These are phyloP conservation scores for Pristionchus arcanus DNA, from an alignment of 2,888 invertebrate species.

Conservation along the genomic window DNA sequence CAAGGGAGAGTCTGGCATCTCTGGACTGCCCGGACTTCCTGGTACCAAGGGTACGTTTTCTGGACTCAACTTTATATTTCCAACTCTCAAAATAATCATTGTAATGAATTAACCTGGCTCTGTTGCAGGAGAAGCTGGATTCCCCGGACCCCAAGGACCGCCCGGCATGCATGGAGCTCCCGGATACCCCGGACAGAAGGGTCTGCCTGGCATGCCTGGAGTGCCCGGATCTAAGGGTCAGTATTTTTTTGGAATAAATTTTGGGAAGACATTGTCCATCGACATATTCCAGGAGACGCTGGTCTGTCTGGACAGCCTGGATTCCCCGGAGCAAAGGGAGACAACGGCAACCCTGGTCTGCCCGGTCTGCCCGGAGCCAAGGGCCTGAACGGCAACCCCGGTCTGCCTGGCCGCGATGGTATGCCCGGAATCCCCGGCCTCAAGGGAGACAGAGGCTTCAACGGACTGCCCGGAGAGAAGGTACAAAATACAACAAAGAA, in stretches of 20 bases:
- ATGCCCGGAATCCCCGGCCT: slow-evolving; percentile 79
- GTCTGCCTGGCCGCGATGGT: slow-evolving; percentile 79
- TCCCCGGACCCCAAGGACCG: slow-evolving; percentile 88
- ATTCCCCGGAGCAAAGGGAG: slow-evolving; percentile 77
- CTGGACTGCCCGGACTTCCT: slow-evolving; percentile 81
- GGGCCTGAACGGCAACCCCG: slow-evolving; percentile 78
- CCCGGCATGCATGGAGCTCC: slow-evolving; percentile 82
- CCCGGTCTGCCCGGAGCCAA: slow-evolving; percentile 67
- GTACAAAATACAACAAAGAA: slow-evolving; percentile 1
- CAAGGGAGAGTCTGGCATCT: slow-evolving; percentile 73
- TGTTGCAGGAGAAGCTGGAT: slow-evolving; percentile 58
- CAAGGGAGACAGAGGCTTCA: slow-evolving; percentile 77
- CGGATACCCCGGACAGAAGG: slow-evolving; percentile 83
- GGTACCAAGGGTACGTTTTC: slow-evolving; percentile 81
- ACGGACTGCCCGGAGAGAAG: slow-evolving; percentile 82
- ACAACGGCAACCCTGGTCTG: slow-evolving; percentile 61
- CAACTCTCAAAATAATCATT: not conserved
- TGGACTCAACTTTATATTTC: not conserved
- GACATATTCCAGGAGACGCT: slow-evolving; percentile 64
- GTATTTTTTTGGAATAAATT: not conserved
- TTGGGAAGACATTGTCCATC: not conserved
- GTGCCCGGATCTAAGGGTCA: slow-evolving; percentile 74
- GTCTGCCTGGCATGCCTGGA: slow-evolving; percentile 75
- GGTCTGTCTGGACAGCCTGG: slow-evolving; percentile 76
- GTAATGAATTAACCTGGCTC: slow-evolving; percentile 15